A percentile compares a stretch with the other conserved stretches of the same genome.
Evolutionary conservation across 2,797 vertebrate genomes (phyloP).

Genomic region (Taeniopygia guttata): DNA sequence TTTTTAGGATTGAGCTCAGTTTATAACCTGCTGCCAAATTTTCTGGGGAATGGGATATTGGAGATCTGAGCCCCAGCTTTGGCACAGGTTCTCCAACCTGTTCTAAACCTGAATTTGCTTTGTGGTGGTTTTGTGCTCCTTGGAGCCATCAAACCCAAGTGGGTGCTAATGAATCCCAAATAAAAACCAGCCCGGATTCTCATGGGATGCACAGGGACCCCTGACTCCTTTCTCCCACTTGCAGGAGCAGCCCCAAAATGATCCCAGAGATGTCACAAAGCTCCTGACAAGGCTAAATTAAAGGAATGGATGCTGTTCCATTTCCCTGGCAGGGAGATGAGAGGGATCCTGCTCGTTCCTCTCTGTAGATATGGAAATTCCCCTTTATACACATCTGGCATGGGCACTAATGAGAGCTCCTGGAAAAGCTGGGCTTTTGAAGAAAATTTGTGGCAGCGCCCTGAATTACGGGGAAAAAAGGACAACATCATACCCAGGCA

Average conservation of each 20-base stretch:
- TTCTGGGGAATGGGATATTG: neutral
- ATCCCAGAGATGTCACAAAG: neutral
- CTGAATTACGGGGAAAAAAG: neutral
- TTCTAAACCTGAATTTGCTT: neutral
- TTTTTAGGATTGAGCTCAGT: conserved; percentile 20
- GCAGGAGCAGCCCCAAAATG: neutral
- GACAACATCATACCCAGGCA: neutral
- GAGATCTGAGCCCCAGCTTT: neutral
- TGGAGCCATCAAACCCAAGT: neutral
- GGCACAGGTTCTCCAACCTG: neutral
- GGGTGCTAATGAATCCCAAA: neutral
- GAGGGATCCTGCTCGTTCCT: neutral
- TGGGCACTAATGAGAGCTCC: neutral
- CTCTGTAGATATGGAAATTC: neutral
- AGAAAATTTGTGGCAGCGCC: neutral
- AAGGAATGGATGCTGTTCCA: neutral
- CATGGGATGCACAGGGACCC: accelerated
- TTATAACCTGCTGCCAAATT: neutral
- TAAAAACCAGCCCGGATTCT: accelerated
- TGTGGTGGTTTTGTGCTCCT: neutral
- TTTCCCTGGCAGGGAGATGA: neutral
- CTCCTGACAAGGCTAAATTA: neutral
- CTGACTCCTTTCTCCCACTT: neutral
- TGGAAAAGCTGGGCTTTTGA: neutral
- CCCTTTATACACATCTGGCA: neutral